Evolutionary conservation across 2,797 vertebrate genomes (phyloP).

Genomic region (Dendrocincla tyrannina): DNA sequence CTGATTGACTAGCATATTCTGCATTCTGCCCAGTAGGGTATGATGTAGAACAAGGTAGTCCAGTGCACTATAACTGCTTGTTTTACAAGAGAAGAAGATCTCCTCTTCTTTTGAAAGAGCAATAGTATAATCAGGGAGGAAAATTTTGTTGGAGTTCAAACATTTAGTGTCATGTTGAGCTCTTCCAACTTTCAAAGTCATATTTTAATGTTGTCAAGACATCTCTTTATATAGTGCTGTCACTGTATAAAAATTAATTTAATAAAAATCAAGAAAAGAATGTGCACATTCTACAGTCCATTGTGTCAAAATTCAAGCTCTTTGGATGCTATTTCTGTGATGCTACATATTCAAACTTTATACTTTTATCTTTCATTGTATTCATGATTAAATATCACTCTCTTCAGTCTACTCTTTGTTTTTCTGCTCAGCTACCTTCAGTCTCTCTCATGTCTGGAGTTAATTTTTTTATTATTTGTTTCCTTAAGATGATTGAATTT

Average conservation of each 20-base stretch:
- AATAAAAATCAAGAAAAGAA: background rate
- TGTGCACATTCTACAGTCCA: background rate
- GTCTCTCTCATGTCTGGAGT: background rate
- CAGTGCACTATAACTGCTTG: background rate
- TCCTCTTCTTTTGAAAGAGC: background rate
- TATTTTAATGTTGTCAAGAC: background rate
- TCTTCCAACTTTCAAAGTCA: background rate
- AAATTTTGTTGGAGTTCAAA: background rate
- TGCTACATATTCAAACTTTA: background rate
- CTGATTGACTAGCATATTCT: background rate
- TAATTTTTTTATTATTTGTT: background rate
- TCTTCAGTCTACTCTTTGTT: background rate
- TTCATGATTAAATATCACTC: background rate
- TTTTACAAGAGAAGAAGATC: background rate
- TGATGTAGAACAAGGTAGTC: background rate
- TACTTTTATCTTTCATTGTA: background rate
- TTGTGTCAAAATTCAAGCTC: background rate
- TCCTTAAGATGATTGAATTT: background rate
- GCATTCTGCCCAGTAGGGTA: background rate
- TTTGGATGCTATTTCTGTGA: background rate
- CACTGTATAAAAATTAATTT: background rate
- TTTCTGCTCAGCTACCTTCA: background rate
- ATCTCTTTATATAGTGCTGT: background rate
- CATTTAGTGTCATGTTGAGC: background rate
- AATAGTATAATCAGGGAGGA: background rate